These are phyloP conservation scores for Ceratosolen fusciceps DNA, from an alignment of 1,140 invertebrate species.

Conservation along the genomic window DNA sequence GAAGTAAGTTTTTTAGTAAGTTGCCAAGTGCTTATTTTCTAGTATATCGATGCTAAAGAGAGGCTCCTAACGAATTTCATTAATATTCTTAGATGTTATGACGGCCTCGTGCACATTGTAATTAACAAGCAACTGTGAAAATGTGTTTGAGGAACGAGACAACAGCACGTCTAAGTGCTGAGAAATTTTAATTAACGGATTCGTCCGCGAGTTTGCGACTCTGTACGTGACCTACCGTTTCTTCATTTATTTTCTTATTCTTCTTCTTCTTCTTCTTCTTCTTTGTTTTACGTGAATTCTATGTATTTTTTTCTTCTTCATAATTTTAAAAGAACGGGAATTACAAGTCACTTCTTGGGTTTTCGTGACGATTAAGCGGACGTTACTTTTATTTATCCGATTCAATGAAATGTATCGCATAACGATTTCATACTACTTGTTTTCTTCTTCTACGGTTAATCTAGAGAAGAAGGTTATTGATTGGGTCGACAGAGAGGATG, in stretches of 20 bases:
- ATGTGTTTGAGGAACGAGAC: neutral
- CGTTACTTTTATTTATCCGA: too few relatives aligned
- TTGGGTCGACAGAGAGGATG: neutral
- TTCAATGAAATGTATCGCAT: neutral
- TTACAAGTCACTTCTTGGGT: neutral
- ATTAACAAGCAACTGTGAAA: neutral
- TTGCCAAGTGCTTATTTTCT: too few relatives aligned
- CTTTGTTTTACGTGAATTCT: too few relatives aligned
- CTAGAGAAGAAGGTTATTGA: neutral
- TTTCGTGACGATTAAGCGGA: too few relatives aligned
- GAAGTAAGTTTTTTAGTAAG: too few relatives aligned
- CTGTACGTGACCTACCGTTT: slow-evolving; percentile 24
- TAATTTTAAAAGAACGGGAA: neutral
- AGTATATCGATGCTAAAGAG: too few relatives aligned
- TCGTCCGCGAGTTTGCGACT: neutral
- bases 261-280: too few relatives aligned
- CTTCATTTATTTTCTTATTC: neutral
- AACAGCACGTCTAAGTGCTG: neutral
- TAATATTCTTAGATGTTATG: neutral
- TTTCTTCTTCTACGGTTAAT: too few relatives aligned
- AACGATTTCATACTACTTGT: too few relatives aligned
- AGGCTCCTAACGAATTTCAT: too few relatives aligned
- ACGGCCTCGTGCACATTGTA: slow-evolving; percentile 31
- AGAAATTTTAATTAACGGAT: slow-evolving; percentile 37
- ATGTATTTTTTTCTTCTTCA: too few relatives aligned